A percentile compares a stretch with the other conserved stretches of the same genome.
phyloP scores from a whole-genome alignment of 2,113 vertebrate species.

The Edolisoma coerulescens region DNA sequence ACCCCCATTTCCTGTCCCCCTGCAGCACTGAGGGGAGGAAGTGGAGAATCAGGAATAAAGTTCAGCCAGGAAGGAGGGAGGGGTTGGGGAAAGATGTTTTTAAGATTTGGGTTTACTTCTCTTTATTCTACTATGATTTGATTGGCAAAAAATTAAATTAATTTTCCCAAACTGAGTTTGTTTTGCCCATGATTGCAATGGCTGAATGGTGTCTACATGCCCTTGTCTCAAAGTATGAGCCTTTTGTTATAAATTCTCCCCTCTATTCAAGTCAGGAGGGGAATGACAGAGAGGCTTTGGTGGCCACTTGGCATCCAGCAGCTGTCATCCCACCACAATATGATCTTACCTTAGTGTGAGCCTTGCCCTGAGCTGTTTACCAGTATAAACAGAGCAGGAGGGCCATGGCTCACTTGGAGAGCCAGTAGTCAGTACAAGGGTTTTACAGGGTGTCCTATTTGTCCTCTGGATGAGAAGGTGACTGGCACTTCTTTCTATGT shows the following conservation, averaged over 20 bases:
- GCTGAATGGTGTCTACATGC: background rate
- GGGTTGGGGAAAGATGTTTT: background rate
- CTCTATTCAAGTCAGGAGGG: background rate
- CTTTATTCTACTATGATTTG: background rate
- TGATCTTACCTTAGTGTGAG: background rate
- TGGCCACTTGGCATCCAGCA: background rate
- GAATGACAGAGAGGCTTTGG: background rate
- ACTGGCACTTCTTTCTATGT: background rate
- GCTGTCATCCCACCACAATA: too few relatives aligned
- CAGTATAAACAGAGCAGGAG: background rate
- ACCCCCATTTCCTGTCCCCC: fast-evolving
- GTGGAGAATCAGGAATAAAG: background rate
- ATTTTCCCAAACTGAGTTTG: fast-evolving
- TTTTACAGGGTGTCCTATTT: background rate
- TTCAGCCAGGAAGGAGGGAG: background rate
- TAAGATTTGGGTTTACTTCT: background rate
- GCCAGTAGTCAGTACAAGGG: background rate
- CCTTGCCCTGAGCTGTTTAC: background rate
- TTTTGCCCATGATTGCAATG: background rate
- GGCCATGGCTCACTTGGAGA: background rate
- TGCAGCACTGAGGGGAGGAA: background rate
- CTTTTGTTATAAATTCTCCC: background rate
- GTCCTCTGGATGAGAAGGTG: background rate
- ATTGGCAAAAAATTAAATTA: background rate
- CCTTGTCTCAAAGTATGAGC: background rate